phyloP scores from a whole-genome alignment of 2,888 invertebrate species.

The Automeris io region DNA sequence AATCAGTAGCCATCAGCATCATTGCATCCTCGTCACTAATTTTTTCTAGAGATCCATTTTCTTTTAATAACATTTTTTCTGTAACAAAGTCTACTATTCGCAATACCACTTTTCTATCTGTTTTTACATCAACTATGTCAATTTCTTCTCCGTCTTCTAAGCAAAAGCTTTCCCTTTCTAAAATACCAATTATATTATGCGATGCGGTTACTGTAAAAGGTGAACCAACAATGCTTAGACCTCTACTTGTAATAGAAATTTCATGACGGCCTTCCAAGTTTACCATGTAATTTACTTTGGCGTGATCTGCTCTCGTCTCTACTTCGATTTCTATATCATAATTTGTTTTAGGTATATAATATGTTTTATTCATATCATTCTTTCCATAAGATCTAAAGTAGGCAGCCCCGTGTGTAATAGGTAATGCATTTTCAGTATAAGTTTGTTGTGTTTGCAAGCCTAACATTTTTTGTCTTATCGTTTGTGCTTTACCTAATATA shows the following conservation, averaged over 20 bases:
- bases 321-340: conserved; percentile 72
- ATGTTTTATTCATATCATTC: conserved; percentile 66
- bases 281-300: conserved; percentile 70
- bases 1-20: conserved; percentile 46
- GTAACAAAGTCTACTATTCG: conserved; percentile 75
- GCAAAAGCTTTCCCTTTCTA: conserved; percentile 55
- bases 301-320: conserved; percentile 61
- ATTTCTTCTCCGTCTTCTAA: conserved; percentile 70
- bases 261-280: conserved; percentile 74
- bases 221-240: conserved; percentile 76
- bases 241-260: conserved; percentile 74
- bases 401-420: conserved; percentile 61
- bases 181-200: conserved; percentile 43
- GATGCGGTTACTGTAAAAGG: conserved; percentile 73
- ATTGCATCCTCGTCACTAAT: conserved; percentile 65
- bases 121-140: conserved; percentile 60
- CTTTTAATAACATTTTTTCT: conserved; percentile 74
- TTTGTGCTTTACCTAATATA: conserved; percentile 64
- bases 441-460: conserved; percentile 51
- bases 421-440: conserved; percentile 56
- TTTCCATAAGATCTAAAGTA: conserved; percentile 64
- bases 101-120: conserved; percentile 65
- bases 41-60: conserved; percentile 68
- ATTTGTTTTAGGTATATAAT: conserved; percentile 63
- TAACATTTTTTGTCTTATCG: conserved; percentile 60